A percentile compares a stretch with the other conserved stretches of the same genome.
phyloP scores from a whole-genome alignment of 2,113 vertebrate species.

The Engraulis encrasicolus region DNA sequence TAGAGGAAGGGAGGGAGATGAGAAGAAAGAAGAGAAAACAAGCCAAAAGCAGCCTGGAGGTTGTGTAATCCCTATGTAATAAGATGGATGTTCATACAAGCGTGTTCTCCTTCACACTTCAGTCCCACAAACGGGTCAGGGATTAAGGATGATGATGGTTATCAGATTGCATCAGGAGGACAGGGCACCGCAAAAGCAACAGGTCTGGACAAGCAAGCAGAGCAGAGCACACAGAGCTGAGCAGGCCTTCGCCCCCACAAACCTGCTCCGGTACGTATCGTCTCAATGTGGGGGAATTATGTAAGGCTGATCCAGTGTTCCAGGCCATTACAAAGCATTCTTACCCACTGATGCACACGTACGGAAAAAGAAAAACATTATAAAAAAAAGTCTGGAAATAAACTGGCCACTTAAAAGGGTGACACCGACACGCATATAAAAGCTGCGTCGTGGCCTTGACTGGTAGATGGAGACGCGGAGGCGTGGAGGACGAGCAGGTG shows the following conservation, averaged over 20 bases:
- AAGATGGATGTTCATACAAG: slow-evolving; percentile 43
- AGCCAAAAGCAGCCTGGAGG: not conserved
- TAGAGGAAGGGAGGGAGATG: not conserved
- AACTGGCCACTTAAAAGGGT: slow-evolving; percentile 19
- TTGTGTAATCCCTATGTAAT: slow-evolving; percentile 42
- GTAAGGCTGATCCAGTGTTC: slow-evolving; percentile 54
- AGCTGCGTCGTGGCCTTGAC: not conserved
- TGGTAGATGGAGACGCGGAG: not conserved
- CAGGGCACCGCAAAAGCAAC: not conserved
- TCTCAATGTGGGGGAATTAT: slow-evolving; percentile 49
- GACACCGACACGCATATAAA: not conserved
- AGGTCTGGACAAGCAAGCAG: slow-evolving; percentile 46
- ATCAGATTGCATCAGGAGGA: slow-evolving; percentile 48
- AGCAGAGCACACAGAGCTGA: too few relatives aligned
- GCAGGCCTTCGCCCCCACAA: not conserved
- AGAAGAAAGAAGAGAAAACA: not conserved
- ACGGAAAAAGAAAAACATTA: slow-evolving; percentile 62
- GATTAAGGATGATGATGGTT: slow-evolving; percentile 53
- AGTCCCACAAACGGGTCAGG: slow-evolving; percentile 46
- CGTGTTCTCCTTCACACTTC: slow-evolving; percentile 47
- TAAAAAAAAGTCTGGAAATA: slow-evolving; percentile 57
- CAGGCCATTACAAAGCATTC: slow-evolving; percentile 52
- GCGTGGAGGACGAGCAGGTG: slow-evolving; percentile 61
- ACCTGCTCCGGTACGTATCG: slow-evolving; percentile 33
- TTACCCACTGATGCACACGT: slow-evolving; percentile 64